Percentiles rank a stretch among this genome's conserved stretches.
These are phyloP conservation scores for Pachypeltis micranthus DNA, from an alignment of 1,140 invertebrate genomes.

Conservation along the genomic window DNA sequence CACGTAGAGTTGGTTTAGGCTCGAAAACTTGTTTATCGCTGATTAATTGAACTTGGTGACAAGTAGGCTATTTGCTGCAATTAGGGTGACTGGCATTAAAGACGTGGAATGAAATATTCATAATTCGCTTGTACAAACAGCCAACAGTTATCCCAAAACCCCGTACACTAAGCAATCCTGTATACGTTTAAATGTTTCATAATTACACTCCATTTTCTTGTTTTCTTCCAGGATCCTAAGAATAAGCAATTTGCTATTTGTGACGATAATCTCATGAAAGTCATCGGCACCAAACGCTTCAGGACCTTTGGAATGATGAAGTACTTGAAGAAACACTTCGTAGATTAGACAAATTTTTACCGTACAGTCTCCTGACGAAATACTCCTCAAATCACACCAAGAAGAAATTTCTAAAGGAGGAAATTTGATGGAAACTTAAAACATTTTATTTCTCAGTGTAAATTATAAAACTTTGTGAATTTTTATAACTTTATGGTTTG, in stretches of 20 bases:
- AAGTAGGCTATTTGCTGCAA: too few relatives aligned
- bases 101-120: too few relatives aligned
- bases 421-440: not conserved
- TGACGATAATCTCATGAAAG: conserved; percentile 77
- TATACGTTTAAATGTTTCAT: too few relatives aligned
- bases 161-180: too few relatives aligned
- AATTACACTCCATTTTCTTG: too few relatives aligned
- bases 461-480: not conserved
- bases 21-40: too few relatives aligned
- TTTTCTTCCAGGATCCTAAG: conserved; percentile 59
- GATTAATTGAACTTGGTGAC: too few relatives aligned
- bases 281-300: conserved; percentile 78
- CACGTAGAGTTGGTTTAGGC: too few relatives aligned
- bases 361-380: not conserved
- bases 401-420: not conserved
- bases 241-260: conserved; percentile 91
- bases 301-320: conserved; percentile 92
- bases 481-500: not conserved
- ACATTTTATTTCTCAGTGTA: not conserved
- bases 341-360: conserved; percentile 30
- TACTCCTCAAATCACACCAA: not conserved
- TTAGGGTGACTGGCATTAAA: too few relatives aligned
- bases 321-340: conserved; percentile 81
- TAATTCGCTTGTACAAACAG: too few relatives aligned
- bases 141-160: too few relatives aligned